These are phyloP conservation scores for Drosophila nebulosa DNA, from an alignment of 1,140 invertebrate species.

Conservation along the genomic window DNA sequence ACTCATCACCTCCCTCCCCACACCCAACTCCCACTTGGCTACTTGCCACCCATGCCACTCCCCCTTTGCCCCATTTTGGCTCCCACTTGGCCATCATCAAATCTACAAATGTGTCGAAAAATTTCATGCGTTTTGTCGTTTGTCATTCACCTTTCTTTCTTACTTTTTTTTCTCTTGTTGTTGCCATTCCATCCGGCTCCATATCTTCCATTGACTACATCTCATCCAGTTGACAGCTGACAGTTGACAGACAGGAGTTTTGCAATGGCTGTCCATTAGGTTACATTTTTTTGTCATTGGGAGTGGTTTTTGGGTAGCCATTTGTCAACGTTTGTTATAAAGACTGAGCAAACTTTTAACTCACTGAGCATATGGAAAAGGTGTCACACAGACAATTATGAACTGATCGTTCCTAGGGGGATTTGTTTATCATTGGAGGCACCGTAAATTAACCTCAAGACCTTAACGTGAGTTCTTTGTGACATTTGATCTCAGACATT, in stretches of 20 bases:
- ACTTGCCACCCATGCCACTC: no score
- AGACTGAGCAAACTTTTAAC: no score
- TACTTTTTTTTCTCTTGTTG: background rate
- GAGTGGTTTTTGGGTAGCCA: background rate
- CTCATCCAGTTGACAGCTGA: constrained; percentile 37
- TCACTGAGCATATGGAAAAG: no score
- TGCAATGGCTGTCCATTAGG: background rate
- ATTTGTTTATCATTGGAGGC: no score
- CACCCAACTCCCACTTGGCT: background rate
- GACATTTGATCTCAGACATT: no score
- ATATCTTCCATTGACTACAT: constrained; percentile 22
- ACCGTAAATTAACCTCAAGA: no score
- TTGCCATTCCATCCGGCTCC: background rate
- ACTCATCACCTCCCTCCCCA: background rate
- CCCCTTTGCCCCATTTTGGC: background rate
- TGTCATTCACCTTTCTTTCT: constrained; percentile 13
- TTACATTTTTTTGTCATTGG: background rate
- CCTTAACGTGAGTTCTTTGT: no score
- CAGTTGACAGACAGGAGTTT: constrained; percentile 11
- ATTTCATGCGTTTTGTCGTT: constrained; percentile 38
- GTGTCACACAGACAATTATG: no score
- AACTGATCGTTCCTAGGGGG: no score
- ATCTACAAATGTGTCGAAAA: constrained; percentile 51
- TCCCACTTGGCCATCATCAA: background rate
- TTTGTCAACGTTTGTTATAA: no score